Percentiles rank a stretch among this genome's conserved stretches.
phyloP scores from a whole-genome alignment of 2,888 invertebrate species.

The Thereva nobilitata region DNA sequence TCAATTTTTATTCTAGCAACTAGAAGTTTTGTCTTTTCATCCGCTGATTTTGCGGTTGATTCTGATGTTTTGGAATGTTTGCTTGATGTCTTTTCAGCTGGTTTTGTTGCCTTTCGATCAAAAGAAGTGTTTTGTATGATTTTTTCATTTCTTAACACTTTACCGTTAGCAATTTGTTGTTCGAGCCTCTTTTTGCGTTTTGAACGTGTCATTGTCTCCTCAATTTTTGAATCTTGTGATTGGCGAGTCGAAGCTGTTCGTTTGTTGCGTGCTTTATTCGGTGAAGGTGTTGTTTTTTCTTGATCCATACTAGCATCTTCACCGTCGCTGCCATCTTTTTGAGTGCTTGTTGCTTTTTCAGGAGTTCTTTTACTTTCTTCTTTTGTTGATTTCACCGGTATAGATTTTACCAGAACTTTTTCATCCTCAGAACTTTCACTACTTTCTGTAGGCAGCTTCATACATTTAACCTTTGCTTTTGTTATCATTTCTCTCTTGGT shows the following conservation, averaged over 20 bases:
- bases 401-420: conserved; percentile 8
- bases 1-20: conserved; percentile 27
- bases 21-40: conserved; percentile 31
- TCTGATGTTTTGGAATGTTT: conserved; percentile 11
- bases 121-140: conserved; percentile 49
- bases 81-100: background rate
- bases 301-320: conserved; percentile 8
- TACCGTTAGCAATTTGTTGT: conserved; percentile 54
- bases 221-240: conserved; percentile 25
- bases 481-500: conserved; percentile 35
- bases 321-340: conserved; percentile 7
- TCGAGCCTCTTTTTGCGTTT: conserved; percentile 55
- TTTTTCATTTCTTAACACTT: conserved; percentile 55
- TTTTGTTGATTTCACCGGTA: background rate
- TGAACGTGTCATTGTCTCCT: conserved; percentile 58
- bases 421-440: conserved; percentile 33
- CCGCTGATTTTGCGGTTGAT: conserved; percentile 13
- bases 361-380: background rate
- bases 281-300: conserved; percentile 5
- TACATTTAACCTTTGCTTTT: conserved; percentile 38
- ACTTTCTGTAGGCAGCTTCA: conserved; percentile 31
- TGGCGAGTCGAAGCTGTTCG: background rate
- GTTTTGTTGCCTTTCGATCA: background rate
- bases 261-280: conserved; percentile 23
- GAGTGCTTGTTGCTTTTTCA: background rate